Conservation (phyloP, 2,797 vertebrate species). For the Myoxocephalus aenaeus region DNA sequence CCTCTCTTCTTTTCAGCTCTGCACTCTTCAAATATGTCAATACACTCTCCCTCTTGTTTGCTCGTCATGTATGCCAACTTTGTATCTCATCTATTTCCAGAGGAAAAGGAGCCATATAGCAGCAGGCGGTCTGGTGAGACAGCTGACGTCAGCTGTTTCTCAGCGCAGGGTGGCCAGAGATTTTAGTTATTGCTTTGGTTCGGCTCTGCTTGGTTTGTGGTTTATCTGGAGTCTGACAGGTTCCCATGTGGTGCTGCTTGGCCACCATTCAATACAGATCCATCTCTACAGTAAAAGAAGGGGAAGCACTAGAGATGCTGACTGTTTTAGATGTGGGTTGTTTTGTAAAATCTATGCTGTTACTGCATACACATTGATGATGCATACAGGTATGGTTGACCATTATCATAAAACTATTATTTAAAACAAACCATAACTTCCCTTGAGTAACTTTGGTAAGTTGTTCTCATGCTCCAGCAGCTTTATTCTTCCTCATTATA, state of each 20-base stretch:
- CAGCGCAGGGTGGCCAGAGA: constrained; percentile 29
- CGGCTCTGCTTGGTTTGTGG: constrained; percentile 31
- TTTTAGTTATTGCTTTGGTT: constrained; percentile 43
- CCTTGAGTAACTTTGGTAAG: not conserved
- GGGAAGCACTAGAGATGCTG: not conserved
- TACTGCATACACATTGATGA: not conserved
- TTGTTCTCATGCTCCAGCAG: constrained; percentile 2
- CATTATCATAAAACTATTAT: not conserved
- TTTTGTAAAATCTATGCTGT: constrained; percentile 8
- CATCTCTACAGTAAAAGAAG: constrained; percentile 7
- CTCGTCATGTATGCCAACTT: constrained; percentile 46
- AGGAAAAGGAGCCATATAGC: constrained; percentile 37
- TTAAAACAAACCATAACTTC: not conserved
- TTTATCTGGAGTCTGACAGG: constrained; percentile 28
- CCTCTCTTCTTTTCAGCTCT: constrained; percentile 17
- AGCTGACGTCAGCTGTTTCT: constrained; percentile 60
- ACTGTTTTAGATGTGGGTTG: not conserved
- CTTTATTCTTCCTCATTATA: constrained; percentile 16
- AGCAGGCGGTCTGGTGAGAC: constrained; percentile 43
- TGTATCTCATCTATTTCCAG: constrained; percentile 60
- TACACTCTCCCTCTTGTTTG: constrained; percentile 2
- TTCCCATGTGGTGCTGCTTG: constrained; percentile 20
- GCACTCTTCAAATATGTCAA: constrained; percentile 20
- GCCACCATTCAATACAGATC: constrained; percentile 20
- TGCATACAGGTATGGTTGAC: not conserved